A percentile compares a stretch with the other conserved stretches of the same genome.
phyloP scores from a whole-genome alignment of 2,113 vertebrate genomes.

The Chaetorhynchus papuensis region DNA sequence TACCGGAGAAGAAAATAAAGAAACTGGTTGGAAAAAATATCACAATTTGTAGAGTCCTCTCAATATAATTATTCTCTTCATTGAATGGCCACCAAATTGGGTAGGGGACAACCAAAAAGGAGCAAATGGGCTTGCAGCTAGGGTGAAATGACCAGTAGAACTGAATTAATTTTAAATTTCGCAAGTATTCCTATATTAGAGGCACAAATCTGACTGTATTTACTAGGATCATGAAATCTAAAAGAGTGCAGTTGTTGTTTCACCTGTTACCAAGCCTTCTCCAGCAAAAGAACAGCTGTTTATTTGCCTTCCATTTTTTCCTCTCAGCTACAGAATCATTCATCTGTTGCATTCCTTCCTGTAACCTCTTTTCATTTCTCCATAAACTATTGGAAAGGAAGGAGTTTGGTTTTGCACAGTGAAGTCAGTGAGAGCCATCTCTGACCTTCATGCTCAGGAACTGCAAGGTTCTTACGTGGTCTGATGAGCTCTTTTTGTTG shows the following conservation, averaged over 20 bases:
- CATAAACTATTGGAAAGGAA: neutral
- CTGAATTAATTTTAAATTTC: neutral
- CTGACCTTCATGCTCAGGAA: neutral
- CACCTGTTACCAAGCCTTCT: conserved; percentile 17
- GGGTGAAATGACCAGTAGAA: neutral
- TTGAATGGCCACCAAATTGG: neutral
- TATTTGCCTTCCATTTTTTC: neutral
- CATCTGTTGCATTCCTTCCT: neutral
- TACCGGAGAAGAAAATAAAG: neutral
- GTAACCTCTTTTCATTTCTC: neutral
- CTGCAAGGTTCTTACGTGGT: neutral
- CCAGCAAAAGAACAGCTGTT: conserved; percentile 22
- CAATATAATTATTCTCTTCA: neutral
- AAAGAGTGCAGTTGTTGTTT: neutral
- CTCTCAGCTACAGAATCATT: neutral
- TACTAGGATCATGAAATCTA: neutral
- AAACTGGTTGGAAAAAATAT: neutral
- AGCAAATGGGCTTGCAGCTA: neutral
- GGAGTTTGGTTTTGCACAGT: neutral
- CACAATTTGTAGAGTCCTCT: neutral
- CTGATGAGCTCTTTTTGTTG: neutral
- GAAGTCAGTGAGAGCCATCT: neutral
- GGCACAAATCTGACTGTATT: neutral
- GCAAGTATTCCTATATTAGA: neutral
- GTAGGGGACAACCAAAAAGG: neutral